phyloP scores from a whole-genome alignment of 2,888 invertebrate genomes.

The Oligia strigilis region DNA sequence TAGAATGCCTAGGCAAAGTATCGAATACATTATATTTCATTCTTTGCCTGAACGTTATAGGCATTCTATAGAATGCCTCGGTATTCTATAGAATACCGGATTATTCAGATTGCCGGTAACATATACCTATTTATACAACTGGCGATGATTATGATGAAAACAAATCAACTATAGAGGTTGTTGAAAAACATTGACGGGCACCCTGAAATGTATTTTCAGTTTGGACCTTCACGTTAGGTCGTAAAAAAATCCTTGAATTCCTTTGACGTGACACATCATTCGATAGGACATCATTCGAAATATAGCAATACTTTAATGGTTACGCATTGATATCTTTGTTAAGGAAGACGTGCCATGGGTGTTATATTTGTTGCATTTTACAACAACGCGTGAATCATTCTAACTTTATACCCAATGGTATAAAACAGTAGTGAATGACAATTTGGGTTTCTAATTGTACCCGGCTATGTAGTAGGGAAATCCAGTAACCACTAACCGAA shows the following conservation, averaged over 20 bases:
- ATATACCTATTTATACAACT: not conserved
- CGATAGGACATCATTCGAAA: not conserved
- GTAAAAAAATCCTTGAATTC: not conserved
- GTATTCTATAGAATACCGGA: not conserved
- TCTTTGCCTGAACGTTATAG: not conserved
- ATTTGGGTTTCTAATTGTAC: not conserved
- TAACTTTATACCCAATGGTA: not conserved
- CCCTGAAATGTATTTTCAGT: not conserved
- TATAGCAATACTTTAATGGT: not conserved
- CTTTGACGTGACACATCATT: not conserved
- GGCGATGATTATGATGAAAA: not conserved
- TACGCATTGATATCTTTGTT: not conserved
- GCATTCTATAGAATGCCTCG: no score
- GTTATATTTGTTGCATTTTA: not conserved
- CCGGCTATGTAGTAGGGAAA: not conserved
- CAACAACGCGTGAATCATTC: not conserved
- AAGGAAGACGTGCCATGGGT: not conserved
- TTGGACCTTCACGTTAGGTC: not conserved
- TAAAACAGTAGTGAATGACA: not conserved
- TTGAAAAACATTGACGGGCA: not conserved
- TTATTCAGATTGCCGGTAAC: not conserved
- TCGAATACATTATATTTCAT: not conserved
- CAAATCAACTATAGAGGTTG: not conserved
- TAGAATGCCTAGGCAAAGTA: not conserved
- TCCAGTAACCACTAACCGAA: not conserved